Base-by-base conservation (phyloP, 2,797 vertebrate genomes). In the Pseudochromis fuscus region DNA sequence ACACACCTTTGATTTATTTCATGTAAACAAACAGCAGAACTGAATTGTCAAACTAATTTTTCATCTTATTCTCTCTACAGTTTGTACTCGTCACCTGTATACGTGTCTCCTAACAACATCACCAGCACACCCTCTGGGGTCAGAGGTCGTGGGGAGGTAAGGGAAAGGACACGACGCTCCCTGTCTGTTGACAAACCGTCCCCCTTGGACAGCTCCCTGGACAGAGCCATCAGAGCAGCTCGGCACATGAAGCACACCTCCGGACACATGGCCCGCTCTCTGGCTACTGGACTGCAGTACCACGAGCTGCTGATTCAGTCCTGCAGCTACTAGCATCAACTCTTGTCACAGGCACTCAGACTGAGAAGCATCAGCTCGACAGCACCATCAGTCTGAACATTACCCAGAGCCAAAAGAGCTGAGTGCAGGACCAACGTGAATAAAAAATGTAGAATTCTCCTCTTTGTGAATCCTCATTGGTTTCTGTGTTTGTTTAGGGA, bases 141-240 rank as follows among this genome's bases (percentile, higher is more conserved):
- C 74, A 79, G 56, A 48, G 62, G 72, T 51, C 40, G 3, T 25
- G 27, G 6, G 37, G 68, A 73, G 52, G 55, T 8, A 24, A 75
- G 35, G 28, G 37, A 15, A 18, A 59, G 59, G 65, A 8, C 1
- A 0, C 70, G 40, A 12, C 76, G 2, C 46, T 91, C 91, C 3
- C 45, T 77, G 40, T 89, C 83, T 0, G 53, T 85, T 4, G 85
- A 89, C 3, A 37, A 48, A 53, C 67, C 68, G 72, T 60, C 28
- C 13, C 86, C 91, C 16, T 59, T 96, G 44, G 86, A 87, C 80
- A 23, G 33, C 24, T 94, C 95, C 0, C 92, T 98, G 82, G 70
- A 84, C 73, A 87, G 70, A 3, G 95, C 96, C 0, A 77, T 96
- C 57, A 82, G 80, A 60, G 95, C 95, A 0, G 95, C 97, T 0